phyloP scores from a whole-genome alignment of 2,888 invertebrate species.

The Theretra japonica region DNA sequence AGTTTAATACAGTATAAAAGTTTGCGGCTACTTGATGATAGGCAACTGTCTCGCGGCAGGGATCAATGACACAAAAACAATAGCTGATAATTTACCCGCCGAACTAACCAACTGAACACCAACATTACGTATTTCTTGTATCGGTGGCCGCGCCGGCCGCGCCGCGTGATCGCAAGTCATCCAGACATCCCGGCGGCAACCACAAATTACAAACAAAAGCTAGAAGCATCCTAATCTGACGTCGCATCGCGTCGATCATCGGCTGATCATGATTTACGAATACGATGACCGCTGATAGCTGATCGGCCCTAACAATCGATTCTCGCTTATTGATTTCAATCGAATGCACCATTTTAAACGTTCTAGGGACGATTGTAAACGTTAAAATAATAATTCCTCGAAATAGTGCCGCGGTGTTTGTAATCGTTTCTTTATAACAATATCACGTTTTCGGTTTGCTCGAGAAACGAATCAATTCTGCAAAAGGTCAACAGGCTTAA shows the following conservation, averaged over 20 bases:
- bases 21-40: constrained; percentile 17
- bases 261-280: constrained; percentile 82
- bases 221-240: constrained; percentile 81
- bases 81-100: constrained; percentile 68
- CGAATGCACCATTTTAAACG: constrained; percentile 36
- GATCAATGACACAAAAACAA: constrained; percentile 63
- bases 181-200: constrained; percentile 74
- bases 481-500: constrained; percentile 65
- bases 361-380: not conserved
- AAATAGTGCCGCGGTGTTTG: not conserved
- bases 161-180: constrained; percentile 69
- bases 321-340: constrained; percentile 70
- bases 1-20: too few relatives aligned
- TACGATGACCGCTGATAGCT: constrained; percentile 77
- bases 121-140: constrained; percentile 65
- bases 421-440: constrained; percentile 35
- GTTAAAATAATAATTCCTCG: constrained; percentile 8
- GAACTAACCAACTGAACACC: constrained; percentile 64
- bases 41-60: not conserved
- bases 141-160: constrained; percentile 54
- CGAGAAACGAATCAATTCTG: constrained; percentile 50
- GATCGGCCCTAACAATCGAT: constrained; percentile 75
- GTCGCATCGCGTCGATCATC: constrained; percentile 79
- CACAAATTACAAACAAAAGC: constrained; percentile 80
- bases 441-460: constrained; percentile 40